Evolutionary conservation across 2,113 vertebrate species (phyloP).

Genomic region (Pyrgilauda ruficollis): DNA sequence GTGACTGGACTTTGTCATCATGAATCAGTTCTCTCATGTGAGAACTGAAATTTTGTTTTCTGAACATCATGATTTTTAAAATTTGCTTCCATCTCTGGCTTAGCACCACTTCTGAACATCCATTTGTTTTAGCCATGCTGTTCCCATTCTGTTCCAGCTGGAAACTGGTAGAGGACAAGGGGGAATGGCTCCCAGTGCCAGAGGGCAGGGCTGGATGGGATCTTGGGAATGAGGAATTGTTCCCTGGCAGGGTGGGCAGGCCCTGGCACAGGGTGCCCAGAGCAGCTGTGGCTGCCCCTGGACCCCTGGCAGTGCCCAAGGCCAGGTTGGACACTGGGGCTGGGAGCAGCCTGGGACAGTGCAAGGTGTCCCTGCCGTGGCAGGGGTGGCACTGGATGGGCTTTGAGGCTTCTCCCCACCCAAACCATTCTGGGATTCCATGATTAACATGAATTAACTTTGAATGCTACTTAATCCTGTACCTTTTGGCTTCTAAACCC

Average conservation of each 20-base stretch:
- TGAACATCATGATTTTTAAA: not conserved
- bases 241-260: not conserved
- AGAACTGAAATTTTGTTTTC: not conserved
- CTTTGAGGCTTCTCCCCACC: rapidly evolving
- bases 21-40: not conserved
- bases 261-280: not conserved
- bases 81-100: not conserved
- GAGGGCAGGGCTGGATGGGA: not conserved
- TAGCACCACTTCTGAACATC: not conserved
- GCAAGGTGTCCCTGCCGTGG: not conserved
- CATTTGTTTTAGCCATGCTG: not conserved
- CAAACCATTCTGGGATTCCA: not conserved
- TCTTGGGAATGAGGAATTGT: not conserved
- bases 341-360: not conserved
- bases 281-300: not conserved
- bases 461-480: not conserved
- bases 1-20: not conserved
- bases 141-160: not conserved
- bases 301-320: not conserved
- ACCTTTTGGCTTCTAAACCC: not conserved
- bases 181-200: not conserved
- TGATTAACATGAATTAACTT: not conserved
- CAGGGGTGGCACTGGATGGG: rapidly evolving
- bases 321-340: not conserved
- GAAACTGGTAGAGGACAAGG: not conserved